A percentile compares a stretch with the other conserved stretches of the same genome.
These are phyloP conservation scores for Mylabris sibirica DNA, from an alignment of 2,888 invertebrate genomes.

Conservation along the genomic window DNA sequence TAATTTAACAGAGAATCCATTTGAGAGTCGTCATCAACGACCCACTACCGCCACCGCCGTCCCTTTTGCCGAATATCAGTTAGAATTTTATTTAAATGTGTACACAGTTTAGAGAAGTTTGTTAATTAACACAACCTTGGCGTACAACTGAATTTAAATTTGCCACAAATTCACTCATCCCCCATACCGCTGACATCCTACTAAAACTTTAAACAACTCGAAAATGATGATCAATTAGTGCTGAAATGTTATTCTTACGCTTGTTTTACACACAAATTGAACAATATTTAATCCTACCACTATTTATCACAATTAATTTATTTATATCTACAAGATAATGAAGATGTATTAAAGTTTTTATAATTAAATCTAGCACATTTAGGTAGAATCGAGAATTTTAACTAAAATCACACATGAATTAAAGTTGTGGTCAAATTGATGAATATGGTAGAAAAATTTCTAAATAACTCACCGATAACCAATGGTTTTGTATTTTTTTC, in stretches of 20 bases:
- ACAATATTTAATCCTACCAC: background rate
- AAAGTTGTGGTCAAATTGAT: constrained; percentile 2
- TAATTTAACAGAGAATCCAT: constrained; percentile 34
- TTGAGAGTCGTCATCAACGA: constrained; percentile 31
- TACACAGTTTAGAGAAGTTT: constrained; percentile 24
- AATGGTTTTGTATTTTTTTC: background rate
- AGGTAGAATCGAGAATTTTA: background rate
- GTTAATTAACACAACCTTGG: constrained; percentile 27
- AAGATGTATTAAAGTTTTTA: constrained; percentile 2
- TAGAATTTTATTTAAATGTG: constrained; percentile 30
- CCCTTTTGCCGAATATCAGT: constrained; percentile 24
- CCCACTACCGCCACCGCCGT: background rate
- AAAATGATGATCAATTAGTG: background rate
- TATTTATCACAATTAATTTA: background rate
- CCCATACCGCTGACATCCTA: no score
- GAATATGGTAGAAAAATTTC: background rate
- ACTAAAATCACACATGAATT: background rate
- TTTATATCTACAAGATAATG: background rate
- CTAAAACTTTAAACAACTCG: no score
- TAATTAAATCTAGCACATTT: background rate
- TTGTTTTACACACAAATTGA: background rate
- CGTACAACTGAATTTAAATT: background rate
- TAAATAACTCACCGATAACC: no score
- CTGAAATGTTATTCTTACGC: background rate
- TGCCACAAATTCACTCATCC: background rate